phyloP scores from a whole-genome alignment of 2,888 invertebrate species.

The Euzophera pinguis region DNA sequence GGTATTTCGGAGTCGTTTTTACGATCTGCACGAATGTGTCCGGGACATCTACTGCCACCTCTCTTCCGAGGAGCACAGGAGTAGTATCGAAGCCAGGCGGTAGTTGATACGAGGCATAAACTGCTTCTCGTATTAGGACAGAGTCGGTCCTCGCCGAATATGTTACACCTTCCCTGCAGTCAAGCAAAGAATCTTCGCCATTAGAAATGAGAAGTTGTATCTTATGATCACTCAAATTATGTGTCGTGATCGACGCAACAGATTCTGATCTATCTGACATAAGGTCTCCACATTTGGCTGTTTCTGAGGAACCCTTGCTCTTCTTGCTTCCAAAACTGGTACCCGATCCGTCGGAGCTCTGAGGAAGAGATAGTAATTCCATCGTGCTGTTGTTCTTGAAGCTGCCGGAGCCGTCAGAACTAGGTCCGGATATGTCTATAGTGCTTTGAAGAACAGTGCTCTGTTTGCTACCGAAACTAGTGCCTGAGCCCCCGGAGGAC shows the following conservation, averaged over 20 bases:
- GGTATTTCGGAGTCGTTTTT: slow-evolving; percentile 86
- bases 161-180: slow-evolving; percentile 67
- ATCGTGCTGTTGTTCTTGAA: slow-evolving; percentile 66
- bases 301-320: slow-evolving; percentile 66
- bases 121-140: slow-evolving; percentile 69
- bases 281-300: slow-evolving; percentile 63
- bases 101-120: slow-evolving; percentile 70
- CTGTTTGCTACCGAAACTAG: slow-evolving; percentile 70
- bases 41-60: slow-evolving; percentile 93
- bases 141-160: slow-evolving; percentile 75
- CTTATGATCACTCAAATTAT: slow-evolving; percentile 63
- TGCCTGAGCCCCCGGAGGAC: slow-evolving; percentile 66
- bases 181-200: slow-evolving; percentile 67
- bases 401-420: slow-evolving; percentile 63
- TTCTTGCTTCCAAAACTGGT: slow-evolving; percentile 67
- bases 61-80: slow-evolving; percentile 73
- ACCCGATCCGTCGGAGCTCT: slow-evolving; percentile 65
- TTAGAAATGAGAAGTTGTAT: slow-evolving; percentile 70
- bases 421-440: slow-evolving; percentile 56
- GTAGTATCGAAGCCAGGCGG: slow-evolving; percentile 73
- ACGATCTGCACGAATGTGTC: slow-evolving; percentile 91
- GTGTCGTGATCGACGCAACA: slow-evolving; percentile 50
- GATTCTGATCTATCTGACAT: slow-evolving; percentile 59
- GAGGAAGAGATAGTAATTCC: slow-evolving; percentile 63
- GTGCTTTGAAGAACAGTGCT: slow-evolving; percentile 60